Evolutionary conservation across 2,113 vertebrate species (phyloP).

Genomic region (Elaphurus davidianus): DNA sequence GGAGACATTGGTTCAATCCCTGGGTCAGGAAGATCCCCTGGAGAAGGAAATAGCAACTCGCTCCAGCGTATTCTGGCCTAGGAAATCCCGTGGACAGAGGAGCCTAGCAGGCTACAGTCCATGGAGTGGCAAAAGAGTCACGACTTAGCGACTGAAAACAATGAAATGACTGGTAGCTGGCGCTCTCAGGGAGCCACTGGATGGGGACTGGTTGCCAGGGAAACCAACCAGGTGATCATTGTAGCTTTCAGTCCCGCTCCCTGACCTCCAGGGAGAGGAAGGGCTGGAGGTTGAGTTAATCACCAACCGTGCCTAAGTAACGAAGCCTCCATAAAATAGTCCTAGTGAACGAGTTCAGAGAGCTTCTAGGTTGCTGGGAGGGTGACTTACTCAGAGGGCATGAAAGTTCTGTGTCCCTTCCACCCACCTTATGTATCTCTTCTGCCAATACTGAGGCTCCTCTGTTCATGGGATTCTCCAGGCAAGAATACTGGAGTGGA

Average conservation of each 20-base stretch:
- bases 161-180: neutral
- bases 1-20: neutral
- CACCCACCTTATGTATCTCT: neutral
- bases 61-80: neutral
- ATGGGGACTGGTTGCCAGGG: neutral
- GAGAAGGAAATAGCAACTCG: neutral
- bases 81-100: neutral
- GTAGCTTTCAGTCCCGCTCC: neutral
- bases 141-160: neutral
- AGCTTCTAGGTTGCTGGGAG: neutral
- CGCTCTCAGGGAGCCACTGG: neutral
- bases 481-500: neutral
- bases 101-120: neutral
- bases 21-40: neutral
- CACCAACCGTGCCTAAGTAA: neutral
- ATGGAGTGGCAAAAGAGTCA: neutral
- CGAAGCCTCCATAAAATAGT: neutral
- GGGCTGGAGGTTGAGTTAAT: neutral
- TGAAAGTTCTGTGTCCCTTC: neutral
- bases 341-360: neutral
- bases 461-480: neutral
- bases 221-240: neutral
- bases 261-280: neutral
- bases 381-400: neutral
- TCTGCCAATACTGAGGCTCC: neutral